Percentiles rank a stretch among this genome's conserved stretches.
phyloP scores from a whole-genome alignment of 1,140 invertebrate species.

The Drosophila melanica region DNA sequence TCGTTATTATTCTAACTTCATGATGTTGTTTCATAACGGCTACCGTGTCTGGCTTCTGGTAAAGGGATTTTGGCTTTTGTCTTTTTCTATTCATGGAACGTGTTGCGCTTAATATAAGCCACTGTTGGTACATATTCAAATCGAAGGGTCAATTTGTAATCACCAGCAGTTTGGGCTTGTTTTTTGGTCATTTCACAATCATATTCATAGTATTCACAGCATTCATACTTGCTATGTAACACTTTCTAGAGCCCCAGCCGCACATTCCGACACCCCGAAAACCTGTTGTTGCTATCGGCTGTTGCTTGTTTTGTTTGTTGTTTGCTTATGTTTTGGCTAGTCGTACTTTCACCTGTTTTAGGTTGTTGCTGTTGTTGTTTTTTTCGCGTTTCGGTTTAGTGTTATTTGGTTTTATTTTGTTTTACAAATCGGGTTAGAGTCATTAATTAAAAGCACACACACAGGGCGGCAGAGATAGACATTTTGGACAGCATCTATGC shows the following conservation, averaged over 20 bases:
- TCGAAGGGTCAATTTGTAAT: slow-evolving; percentile 15
- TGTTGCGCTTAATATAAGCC: slow-evolving; percentile 6
- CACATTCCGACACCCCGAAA: slow-evolving; percentile 49
- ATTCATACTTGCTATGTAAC: slow-evolving; percentile 51
- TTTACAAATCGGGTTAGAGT: slow-evolving; percentile 60
- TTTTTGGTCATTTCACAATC: slow-evolving; percentile 29
- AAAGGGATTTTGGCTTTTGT: background rate
- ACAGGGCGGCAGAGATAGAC: slow-evolving; percentile 2
- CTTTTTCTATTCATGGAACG: background rate
- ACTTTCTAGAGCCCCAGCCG: slow-evolving; percentile 50
- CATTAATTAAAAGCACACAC: slow-evolving; percentile 53
- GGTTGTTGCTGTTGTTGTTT: slow-evolving; percentile 27
- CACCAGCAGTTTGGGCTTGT: background rate
- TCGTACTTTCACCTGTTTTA: slow-evolving; percentile 60
- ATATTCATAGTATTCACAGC: slow-evolving; percentile 20
- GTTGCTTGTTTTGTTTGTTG: slow-evolving; percentile 20
- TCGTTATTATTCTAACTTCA: slow-evolving; percentile 22
- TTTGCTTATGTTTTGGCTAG: slow-evolving; percentile 45
- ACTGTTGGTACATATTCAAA: slow-evolving; percentile 26
- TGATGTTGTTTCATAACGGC: slow-evolving; percentile 25
- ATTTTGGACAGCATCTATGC: slow-evolving; percentile 19
- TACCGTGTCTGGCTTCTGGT: background rate
- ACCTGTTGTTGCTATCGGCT: slow-evolving; percentile 40
- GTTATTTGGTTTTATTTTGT: slow-evolving; percentile 51
- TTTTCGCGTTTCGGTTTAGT: slow-evolving; percentile 37